Evolutionary conservation across 2,888 invertebrate genomes (phyloP), one percentile per base, ranked within the genome.

Genomic region (Steromphala cineraria): DNA sequence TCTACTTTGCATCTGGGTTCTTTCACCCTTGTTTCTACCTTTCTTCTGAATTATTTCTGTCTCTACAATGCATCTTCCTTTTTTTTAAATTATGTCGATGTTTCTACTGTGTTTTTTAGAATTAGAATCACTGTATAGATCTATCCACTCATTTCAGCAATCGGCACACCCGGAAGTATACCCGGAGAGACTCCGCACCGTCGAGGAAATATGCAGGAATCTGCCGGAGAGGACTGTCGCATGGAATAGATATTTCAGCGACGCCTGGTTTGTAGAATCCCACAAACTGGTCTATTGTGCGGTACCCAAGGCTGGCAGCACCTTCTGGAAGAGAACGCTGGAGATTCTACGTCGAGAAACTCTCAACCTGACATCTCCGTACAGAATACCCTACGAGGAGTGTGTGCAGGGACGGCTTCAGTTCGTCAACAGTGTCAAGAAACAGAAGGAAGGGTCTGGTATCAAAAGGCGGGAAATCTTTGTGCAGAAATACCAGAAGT

Each of bases 281-380:
- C 36, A 36, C 40, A 31, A 71, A 17, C 71, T 76, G 17, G 17
- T 76, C 17, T 76, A 55, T 4, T 84, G 84, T 67, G 82, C 81
- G 13, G 80, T 83, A n/a, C 81, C 82, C 53, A 85, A 85, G 67
- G 82, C 80, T 5, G 85, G 81, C 15, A 77, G 83, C 2, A 85
- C 85, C 1, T 85, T 83, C 67, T 85, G 84, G 85, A 79, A 83
- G 52, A 46, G 85, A 53, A 75, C 81, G n/a, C 56, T 85, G 2
- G 82, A 81, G 19, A 40, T 55, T n/a, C 28, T 53, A 46, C 76
- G 76, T 28, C 19, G 55, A 76, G 53, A 19, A 24, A 80, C 80
- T 17, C 31, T 40, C 21, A 46, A 74, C 0, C 67, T 78, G 10
- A 53, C 46, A 55, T 36, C 40, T 8, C 56, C 13, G 4, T 56